Percentiles rank a stretch among this genome's conserved stretches.
Evolutionary conservation across 2,797 vertebrate genomes (phyloP).

Genomic region (Phataginus tetradactyla): DNA sequence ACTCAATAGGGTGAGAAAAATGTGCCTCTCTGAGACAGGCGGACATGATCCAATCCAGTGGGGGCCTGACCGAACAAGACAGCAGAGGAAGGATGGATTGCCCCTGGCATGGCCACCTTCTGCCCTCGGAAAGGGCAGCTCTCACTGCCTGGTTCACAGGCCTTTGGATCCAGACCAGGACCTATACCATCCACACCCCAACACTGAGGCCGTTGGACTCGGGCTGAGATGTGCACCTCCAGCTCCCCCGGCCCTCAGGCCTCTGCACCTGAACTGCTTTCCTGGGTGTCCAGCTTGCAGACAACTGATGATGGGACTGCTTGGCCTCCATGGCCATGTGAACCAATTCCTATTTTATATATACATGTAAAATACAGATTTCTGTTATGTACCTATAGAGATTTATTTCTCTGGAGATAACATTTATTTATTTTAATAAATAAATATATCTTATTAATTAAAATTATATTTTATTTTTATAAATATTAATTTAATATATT

Average conservation of each 20-base stretch:
- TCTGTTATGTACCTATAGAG: too few relatives aligned
- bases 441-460: too few relatives aligned
- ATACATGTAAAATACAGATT: too few relatives aligned
- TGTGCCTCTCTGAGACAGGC: accelerated
- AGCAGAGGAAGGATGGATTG: background rate
- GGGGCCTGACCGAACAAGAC: background rate
- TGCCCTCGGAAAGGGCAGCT: background rate
- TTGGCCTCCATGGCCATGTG: background rate
- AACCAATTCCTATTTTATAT: background rate
- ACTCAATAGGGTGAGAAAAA: background rate
- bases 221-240: background rate
- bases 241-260: too few relatives aligned
- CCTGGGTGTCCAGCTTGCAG: background rate
- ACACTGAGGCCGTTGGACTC: background rate
- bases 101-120: too few relatives aligned
- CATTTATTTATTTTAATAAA: too few relatives aligned
- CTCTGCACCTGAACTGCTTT: background rate
- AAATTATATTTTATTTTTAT: too few relatives aligned
- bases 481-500: too few relatives aligned
- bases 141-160: background rate
- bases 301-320: background rate
- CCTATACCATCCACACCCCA: too few relatives aligned
- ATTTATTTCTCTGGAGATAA: too few relatives aligned
- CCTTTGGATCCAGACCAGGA: background rate
- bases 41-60: background rate